These are phyloP conservation scores for Drosophila insularis DNA, from an alignment of 1,140 invertebrate genomes.

Conservation along the genomic window DNA sequence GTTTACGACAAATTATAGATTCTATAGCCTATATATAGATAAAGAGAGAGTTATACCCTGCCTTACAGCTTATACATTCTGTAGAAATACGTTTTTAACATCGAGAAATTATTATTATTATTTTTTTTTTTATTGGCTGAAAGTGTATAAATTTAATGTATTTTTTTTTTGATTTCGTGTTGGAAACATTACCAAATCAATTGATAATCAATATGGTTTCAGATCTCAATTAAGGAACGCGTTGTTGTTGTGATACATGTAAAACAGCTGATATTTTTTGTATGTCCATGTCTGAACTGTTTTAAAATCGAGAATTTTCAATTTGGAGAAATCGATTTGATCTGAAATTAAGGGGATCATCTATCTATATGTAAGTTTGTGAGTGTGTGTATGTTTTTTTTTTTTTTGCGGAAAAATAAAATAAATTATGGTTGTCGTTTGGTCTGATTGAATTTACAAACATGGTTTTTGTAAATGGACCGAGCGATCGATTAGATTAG, in stretches of 20 bases:
- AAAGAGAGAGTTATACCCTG: constrained; percentile 38
- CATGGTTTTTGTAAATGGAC: constrained; percentile 13
- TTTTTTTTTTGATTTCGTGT: constrained; percentile 23
- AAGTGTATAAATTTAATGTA: constrained; percentile 30
- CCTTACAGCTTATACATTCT: constrained; percentile 24
- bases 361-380: neutral
- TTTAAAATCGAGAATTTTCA: constrained; percentile 46
- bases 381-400: constrained; percentile 13
- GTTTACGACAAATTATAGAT: constrained; percentile 40
- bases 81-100: constrained; percentile 28
- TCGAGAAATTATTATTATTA: constrained; percentile 34
- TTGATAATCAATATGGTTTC: constrained; percentile 26
- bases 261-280: constrained; percentile 12
- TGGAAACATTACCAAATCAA: constrained; percentile 39
- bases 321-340: constrained; percentile 35
- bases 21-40: constrained; percentile 21
- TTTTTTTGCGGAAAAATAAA: neutral
- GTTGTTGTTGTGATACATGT: constrained; percentile 24
- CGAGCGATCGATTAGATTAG: neutral
- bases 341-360: constrained; percentile 18
- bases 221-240: constrained; percentile 41
- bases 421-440: neutral
- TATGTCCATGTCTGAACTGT: constrained; percentile 24
- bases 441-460: constrained; percentile 12
- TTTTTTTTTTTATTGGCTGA: constrained; percentile 17